A percentile compares a stretch with the other conserved stretches of the same genome.
These are phyloP conservation scores for Florisuga fusca DNA, from an alignment of 2,797 vertebrate genomes.

Conservation along the genomic window DNA sequence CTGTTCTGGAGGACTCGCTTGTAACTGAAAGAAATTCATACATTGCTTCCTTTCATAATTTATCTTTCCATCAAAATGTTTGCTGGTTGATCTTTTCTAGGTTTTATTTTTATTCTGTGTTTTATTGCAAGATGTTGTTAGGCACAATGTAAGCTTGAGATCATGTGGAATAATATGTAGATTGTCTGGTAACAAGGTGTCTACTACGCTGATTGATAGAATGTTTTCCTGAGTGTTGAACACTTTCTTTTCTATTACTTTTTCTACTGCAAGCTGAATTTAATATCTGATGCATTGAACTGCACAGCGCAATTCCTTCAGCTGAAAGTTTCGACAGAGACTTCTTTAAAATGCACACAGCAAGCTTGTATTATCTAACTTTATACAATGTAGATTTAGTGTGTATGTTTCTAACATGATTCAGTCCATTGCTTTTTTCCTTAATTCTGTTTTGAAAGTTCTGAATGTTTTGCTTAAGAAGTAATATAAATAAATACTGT, in stretches of 20 bases:
- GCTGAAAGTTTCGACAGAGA: not conserved
- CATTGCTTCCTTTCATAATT: rapidly evolving
- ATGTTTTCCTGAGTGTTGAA: not conserved
- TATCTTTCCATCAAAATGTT: not conserved
- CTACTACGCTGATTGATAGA: not conserved
- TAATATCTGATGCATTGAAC: not conserved
- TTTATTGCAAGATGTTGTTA: not conserved
- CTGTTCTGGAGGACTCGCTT: not conserved
- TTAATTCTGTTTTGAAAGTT: not conserved
- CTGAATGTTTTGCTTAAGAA: not conserved
- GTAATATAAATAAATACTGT: not conserved
- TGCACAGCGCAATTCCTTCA: not conserved
- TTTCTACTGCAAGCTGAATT: not conserved
- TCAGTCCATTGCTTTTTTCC: not conserved
- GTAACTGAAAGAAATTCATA: not conserved
- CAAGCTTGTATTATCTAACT: not conserved
- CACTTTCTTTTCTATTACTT: not conserved
- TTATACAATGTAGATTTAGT: not conserved
- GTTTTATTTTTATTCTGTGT: not conserved
- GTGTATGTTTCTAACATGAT: not conserved
- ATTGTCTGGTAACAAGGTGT: not conserved
- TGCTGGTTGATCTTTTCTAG: not conserved
- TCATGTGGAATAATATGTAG: not conserved
- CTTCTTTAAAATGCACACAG: not conserved
- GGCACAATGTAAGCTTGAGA: not conserved